Base-by-base conservation (phyloP, 2,113 vertebrate species). In the Tetrao urogallus region DNA sequence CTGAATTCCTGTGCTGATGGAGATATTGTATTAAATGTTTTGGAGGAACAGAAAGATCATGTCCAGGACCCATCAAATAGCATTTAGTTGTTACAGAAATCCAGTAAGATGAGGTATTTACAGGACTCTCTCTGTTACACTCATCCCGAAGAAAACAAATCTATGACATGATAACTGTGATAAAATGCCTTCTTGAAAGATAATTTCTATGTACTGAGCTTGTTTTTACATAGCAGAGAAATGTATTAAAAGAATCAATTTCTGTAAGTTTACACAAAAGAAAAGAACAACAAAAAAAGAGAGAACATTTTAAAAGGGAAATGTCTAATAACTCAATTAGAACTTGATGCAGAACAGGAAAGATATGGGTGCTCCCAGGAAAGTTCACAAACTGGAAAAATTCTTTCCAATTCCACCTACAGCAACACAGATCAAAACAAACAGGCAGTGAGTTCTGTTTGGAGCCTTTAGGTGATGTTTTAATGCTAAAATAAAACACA, bases 361-460 rank as follows among this genome's bases (percentile, higher is more conserved):
- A 86, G 77, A 45, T 58, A 56, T 63, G 60, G 80, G 27, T 80
- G 5, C 19, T 75, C 19, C 66, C n/a, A 78, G n/a, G 56, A 86
- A 24, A 13, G 4, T 74, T 83, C 56, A 50, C n/a, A 63, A 92
- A 8, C 7, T 21, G 63, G 42, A 88, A 90, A 73, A 92, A 21
- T 2, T 48, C 21, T 58, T 88, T 80, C 27, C 27, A 11, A n/a
- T 34, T 17, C 19, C 48, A 12, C 20, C 63, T 24, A 20, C 27
- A 88, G 17, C 10, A 47, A 45, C 0, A 0, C 1, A 2, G 7
- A 42, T 17, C 36, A 74, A 48, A 90, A 65, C 17, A 30, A 70
- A 22, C 4, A 36, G 20, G 24, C 47, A 30, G 38, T 0, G 0
- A 40, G 25, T 73, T 64, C 47, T 57, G 19, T n/a, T 36, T 13